A percentile compares a stretch with the other conserved stretches of the same genome.
These are phyloP conservation scores for Brachionus rotundiformis DNA, from an alignment of 1,140 invertebrate genomes.

Conservation along the genomic window DNA sequence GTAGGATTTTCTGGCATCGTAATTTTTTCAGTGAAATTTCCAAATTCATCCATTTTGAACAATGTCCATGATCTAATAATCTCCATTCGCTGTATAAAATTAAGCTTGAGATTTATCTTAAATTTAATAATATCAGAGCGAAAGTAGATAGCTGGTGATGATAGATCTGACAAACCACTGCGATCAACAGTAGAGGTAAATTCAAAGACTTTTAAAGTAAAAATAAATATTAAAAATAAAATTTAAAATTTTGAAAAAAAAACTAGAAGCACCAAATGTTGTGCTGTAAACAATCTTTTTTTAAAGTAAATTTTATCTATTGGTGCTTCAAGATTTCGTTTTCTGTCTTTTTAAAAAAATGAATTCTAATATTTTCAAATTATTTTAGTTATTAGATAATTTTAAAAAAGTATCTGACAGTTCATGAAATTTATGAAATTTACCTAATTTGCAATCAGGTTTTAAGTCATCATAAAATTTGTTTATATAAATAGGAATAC, in stretches of 20 bases:
- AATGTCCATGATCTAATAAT: not conserved
- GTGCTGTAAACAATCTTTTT: no score
- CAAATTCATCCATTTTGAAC: not conserved
- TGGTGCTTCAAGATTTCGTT: no score
- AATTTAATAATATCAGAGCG: not conserved
- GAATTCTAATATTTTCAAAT: no score
- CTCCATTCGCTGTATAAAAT: not conserved
- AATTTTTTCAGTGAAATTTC: not conserved
- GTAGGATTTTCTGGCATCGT: not conserved
- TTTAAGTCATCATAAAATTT: constrained; percentile 14
- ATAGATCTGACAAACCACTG: not conserved
- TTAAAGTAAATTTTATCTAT: no score
- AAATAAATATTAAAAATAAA: no score
- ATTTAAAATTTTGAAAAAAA: no score
- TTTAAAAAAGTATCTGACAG: not conserved
- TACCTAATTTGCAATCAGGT: constrained; percentile 7
- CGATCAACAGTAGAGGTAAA: constrained; percentile 2
- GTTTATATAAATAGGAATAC: not conserved
- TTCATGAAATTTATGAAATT: no score
- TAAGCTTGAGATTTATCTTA: not conserved
- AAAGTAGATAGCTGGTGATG: not conserved
- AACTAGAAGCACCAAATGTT: no score
- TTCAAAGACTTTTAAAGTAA: not conserved
- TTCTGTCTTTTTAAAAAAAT: no score
- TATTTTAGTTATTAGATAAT: no score